phyloP scores from a whole-genome alignment of 2,113 vertebrate species.

The Gasterosteus nipponicus region DNA sequence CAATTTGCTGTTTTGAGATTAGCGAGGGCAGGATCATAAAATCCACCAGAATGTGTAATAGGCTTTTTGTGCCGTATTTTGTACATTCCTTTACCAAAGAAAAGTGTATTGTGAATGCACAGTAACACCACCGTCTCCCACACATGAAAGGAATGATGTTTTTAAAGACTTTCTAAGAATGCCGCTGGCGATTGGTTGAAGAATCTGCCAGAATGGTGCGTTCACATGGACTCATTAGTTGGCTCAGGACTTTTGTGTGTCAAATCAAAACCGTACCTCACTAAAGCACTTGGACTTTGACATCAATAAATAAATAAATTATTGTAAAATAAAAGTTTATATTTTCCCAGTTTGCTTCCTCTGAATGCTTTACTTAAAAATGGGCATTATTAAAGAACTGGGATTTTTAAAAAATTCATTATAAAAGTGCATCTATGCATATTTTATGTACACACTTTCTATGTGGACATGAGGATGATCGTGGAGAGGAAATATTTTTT shows the following conservation, averaged over 20 bases:
- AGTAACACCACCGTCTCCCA: slow-evolving; percentile 7
- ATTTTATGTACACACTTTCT: too few species aligned
- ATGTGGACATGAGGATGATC: too few species aligned
- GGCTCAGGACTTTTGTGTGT: not conserved
- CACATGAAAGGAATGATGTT: not conserved
- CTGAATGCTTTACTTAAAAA: not conserved
- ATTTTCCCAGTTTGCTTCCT: not conserved
- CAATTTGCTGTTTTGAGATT: slow-evolving; percentile 39
- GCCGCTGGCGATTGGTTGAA: not conserved
- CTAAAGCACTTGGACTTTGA: not conserved
- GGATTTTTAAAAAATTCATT: too few species aligned
- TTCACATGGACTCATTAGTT: slow-evolving; percentile 3
- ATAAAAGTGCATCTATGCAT: too few species aligned
- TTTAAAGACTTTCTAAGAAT: not conserved
- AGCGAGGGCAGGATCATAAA: slow-evolving; percentile 3
- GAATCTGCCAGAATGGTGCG: not conserved
- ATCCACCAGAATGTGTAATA: slow-evolving; percentile 38
- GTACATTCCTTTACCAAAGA: not conserved
- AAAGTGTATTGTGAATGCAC: slow-evolving; percentile 6
- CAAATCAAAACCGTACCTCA: not conserved
- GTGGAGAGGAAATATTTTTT: too few species aligned
- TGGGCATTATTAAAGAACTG: too few species aligned
- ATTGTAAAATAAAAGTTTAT: not conserved
- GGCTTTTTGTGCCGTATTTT: slow-evolving; percentile 4
- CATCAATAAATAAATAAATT: not conserved